Percentiles rank a stretch among this genome's conserved stretches.
Evolutionary conservation across 2,888 invertebrate species (phyloP).

Genomic region (Tenthredo livida): DNA sequence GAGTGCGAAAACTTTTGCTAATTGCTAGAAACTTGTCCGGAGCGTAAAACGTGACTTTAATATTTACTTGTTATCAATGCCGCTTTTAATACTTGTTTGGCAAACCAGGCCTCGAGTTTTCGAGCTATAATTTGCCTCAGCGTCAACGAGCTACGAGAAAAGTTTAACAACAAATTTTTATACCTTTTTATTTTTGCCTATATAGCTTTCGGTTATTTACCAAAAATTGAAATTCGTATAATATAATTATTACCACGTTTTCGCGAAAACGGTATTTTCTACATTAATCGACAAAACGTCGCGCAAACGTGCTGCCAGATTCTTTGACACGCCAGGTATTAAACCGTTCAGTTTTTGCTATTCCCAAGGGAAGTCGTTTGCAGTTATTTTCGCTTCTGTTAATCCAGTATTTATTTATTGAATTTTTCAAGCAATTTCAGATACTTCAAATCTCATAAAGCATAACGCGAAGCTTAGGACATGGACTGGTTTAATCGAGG

Average conservation of each 20-base stretch:
- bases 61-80: conserved; percentile 32
- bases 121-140: background rate
- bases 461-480: background rate
- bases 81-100: conserved; percentile 18
- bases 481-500: background rate
- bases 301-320: conserved; percentile 24
- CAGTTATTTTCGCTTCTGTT: background rate
- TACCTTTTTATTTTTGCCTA: background rate
- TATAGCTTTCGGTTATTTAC: background rate
- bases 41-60: conserved; percentile 39
- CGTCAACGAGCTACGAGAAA: background rate
- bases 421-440: background rate
- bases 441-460: background rate
- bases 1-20: conserved; percentile 34
- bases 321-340: conserved; percentile 13
- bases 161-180: background rate
- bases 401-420: background rate
- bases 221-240: background rate
- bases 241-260: background rate
- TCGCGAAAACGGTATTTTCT: background rate
- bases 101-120: background rate
- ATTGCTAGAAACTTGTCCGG: conserved; percentile 34
- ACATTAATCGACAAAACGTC: conserved; percentile 45
- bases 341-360: background rate
- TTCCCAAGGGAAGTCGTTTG: background rate